Evolutionary conservation across 30 jellyfish, hydroid and myxozoan genomes (phyloP), one percentile per base, ranked within the genome.

Genomic region (Chrysaora quinquecirrha): DNA sequence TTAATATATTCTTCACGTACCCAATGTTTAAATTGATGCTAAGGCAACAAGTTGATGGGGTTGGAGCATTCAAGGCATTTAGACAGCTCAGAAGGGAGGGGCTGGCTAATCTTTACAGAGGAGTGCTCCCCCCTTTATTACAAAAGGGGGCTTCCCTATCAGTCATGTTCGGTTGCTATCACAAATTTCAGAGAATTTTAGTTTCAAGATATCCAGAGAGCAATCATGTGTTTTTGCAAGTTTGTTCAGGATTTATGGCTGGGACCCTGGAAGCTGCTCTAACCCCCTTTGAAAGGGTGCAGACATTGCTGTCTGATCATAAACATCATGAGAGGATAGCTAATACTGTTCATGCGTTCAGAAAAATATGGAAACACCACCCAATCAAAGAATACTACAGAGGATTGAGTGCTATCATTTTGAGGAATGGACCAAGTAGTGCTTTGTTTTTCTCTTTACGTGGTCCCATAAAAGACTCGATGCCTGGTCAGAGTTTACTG

Each of bases 341-440:
- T 3, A 95, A 95, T 54, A 89, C 98, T 3, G 78, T 79, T n/a
- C 97, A 87, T 75, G 97, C 97, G 1, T 75, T 88, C 30, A 47
- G 91, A 47, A 87, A 95, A 71, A 95, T 95, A 29, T 67, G 86
- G 86, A 95, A 95, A 75, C 97, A 89, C 72, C 76, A 95, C 75
- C 56, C 93, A 19, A 34, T 91, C 28, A 95, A 90, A 62, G 99
- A 95, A 54, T 95, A 89, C 71, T 95, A 86, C 75, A 76, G 99
- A 60, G 99, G 99, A 10, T 91, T 64, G 35, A 75, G 96, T 7
- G 98, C 98, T 1, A 87, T 95, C 54, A 74, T 95, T 1, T 76
- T 95, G 54, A 82, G 99, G 46, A 95, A 95, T 75, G 97, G 98
- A 27, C 97, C 97, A 18, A 95, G 99, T 49, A 89, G 99, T 72